phyloP scores from a whole-genome alignment of 1,140 invertebrate species.

The Pectinophora gossypiella region DNA sequence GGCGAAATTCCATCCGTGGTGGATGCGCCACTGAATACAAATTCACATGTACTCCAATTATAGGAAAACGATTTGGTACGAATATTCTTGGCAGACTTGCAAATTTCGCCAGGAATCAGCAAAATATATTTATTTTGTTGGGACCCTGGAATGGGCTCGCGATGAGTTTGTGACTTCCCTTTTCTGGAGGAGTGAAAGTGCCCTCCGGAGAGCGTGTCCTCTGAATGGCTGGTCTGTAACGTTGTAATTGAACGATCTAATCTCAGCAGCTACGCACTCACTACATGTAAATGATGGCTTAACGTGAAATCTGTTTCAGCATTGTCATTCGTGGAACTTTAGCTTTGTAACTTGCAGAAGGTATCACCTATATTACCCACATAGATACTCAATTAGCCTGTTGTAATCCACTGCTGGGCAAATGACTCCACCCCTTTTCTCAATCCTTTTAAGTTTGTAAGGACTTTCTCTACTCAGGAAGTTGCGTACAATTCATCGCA shows the following conservation, averaged over 20 bases:
- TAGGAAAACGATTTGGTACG: slow-evolving; percentile 74
- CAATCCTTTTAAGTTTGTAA: too few relatives aligned
- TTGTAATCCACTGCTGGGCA: too few relatives aligned
- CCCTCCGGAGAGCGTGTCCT: slow-evolving; percentile 10
- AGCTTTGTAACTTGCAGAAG: too few relatives aligned
- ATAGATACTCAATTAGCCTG: too few relatives aligned
- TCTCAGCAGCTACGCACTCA: neutral
- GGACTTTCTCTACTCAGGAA: too few relatives aligned
- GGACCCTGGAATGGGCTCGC: slow-evolving; percentile 40
- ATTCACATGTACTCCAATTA: slow-evolving; percentile 75
- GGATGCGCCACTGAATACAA: slow-evolving; percentile 72
- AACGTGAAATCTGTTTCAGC: neutral
- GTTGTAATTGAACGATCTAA: slow-evolving; percentile 1
- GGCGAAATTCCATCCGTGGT: slow-evolving; percentile 60
- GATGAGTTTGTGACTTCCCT: slow-evolving; percentile 49
- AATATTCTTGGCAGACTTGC: slow-evolving; percentile 75
- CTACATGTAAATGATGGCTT: neutral
- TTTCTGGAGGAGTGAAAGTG: slow-evolving; percentile 29
- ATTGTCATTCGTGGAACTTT: too few relatives aligned
- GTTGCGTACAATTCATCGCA: too few relatives aligned
- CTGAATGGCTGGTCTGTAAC: neutral
- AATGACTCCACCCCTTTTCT: too few relatives aligned
- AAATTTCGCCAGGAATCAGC: slow-evolving; percentile 69
- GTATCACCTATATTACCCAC: too few relatives aligned
- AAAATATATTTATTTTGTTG: slow-evolving; percentile 72